Percentiles rank a stretch among this genome's conserved stretches.
Evolutionary conservation across 2,888 invertebrate genomes (phyloP).

Genomic region (Sepiola atlantica): DNA sequence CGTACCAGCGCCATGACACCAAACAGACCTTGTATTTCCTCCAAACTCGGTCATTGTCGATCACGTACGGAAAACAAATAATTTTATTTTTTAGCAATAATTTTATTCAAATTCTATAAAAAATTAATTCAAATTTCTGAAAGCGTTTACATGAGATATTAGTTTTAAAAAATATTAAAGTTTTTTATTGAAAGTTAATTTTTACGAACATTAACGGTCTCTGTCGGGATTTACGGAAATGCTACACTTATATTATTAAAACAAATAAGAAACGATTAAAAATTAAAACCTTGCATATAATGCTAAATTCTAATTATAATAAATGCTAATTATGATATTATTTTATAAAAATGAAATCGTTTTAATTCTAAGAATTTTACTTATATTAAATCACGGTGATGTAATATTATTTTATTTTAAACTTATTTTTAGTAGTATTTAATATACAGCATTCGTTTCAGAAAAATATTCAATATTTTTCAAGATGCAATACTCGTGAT

Average conservation of each 20-base stretch:
- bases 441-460: not conserved
- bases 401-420: not conserved
- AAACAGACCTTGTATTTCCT: conserved; percentile 2
- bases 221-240: not conserved
- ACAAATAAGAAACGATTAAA: not conserved
- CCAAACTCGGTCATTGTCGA: not conserved
- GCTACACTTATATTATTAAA: not conserved
- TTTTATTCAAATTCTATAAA: not conserved
- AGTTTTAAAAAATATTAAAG: not conserved
- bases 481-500: not conserved
- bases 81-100: not conserved
- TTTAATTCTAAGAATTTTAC: not conserved
- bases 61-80: not conserved
- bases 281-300: too few species aligned
- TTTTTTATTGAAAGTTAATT: not conserved
- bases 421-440: not conserved
- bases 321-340: not conserved
- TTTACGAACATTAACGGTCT: not conserved
- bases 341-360: not conserved
- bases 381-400: not conserved
- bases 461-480: not conserved
- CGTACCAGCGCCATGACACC: conserved; percentile 32
- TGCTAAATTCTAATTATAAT: too few species aligned
- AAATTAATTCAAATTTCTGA: not conserved
- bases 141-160: not conserved